phyloP scores from a whole-genome alignment of 2,113 vertebrate genomes.

The Pteropus alecto region DNA sequence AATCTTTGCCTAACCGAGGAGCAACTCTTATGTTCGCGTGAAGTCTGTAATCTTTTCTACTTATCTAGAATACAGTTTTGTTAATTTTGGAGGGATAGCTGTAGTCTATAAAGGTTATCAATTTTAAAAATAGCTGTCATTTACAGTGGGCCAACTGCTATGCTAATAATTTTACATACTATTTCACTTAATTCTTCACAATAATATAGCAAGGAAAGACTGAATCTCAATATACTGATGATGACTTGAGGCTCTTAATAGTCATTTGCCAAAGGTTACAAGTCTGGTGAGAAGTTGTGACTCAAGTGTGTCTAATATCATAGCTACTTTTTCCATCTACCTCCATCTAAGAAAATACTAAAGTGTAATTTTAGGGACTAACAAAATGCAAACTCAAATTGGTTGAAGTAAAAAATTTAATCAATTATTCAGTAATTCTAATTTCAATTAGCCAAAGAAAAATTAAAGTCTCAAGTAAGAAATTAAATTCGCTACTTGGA shows the following conservation, averaged over 20 bases:
- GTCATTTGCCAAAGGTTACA: neutral
- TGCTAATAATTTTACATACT: neutral
- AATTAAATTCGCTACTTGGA: neutral
- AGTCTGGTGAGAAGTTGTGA: conserved; percentile 3
- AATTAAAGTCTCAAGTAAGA: neutral
- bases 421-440: neutral
- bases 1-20: neutral
- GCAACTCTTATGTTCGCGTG: neutral
- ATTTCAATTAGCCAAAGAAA: conserved; percentile 37
- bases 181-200: neutral
- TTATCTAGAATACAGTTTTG: conserved; percentile 9
- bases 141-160: neutral
- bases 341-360: neutral
- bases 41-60: neutral
- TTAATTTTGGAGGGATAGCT: neutral
- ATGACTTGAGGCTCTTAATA: neutral
- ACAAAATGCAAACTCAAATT: conserved; percentile 3
- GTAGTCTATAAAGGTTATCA: neutral
- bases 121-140: conserved; percentile 20
- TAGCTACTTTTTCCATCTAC: neutral
- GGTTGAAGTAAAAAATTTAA: neutral
- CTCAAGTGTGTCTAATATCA: neutral
- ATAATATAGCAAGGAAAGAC: neutral
- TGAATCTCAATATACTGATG: neutral
- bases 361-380: neutral